Evolutionary conservation across 2,797 vertebrate species (phyloP).

Genomic region (Yasuhikotakia modesta): DNA sequence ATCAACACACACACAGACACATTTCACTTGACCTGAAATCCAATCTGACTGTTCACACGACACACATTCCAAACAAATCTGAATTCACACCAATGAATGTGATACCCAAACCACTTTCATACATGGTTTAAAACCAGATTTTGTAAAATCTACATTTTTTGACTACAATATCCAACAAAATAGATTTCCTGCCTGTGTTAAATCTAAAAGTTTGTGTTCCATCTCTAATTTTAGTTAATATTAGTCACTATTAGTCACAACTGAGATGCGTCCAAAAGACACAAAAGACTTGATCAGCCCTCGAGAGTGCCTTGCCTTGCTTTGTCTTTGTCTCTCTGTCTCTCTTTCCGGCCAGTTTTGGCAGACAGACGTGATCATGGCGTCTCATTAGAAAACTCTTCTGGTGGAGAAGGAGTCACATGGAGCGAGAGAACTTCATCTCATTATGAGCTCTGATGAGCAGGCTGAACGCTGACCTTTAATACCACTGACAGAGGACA

Average conservation of each 20-base stretch:
- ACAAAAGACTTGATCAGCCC: neutral
- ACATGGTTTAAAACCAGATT: no score
- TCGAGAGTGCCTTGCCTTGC: constrained; percentile 8
- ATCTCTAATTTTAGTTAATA: constrained; percentile 21
- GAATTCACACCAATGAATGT: no score
- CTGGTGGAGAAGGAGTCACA: constrained; percentile 53
- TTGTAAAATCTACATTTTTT: no score
- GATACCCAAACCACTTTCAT: no score
- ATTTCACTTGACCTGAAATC: no score
- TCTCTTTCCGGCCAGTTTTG: constrained; percentile 22
- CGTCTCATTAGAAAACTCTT: constrained; percentile 70
- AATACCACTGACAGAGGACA: constrained; percentile 50
- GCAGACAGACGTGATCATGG: constrained; percentile 62
- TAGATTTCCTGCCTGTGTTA: neutral
- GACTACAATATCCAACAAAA: no score
- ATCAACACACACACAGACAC: no score
- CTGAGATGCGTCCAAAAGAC: neutral
- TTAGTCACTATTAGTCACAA: constrained; percentile 5
- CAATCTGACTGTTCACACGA: no score
- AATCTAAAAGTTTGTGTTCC: neutral
- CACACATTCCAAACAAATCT: no score
- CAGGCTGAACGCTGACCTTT: constrained; percentile 58
- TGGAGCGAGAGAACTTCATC: constrained; percentile 45
- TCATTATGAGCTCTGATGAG: constrained; percentile 43
- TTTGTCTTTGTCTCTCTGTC: constrained; percentile 25